Conservation (phyloP, 2,113 vertebrate genomes). For the Siphamia tubifer region DNA sequence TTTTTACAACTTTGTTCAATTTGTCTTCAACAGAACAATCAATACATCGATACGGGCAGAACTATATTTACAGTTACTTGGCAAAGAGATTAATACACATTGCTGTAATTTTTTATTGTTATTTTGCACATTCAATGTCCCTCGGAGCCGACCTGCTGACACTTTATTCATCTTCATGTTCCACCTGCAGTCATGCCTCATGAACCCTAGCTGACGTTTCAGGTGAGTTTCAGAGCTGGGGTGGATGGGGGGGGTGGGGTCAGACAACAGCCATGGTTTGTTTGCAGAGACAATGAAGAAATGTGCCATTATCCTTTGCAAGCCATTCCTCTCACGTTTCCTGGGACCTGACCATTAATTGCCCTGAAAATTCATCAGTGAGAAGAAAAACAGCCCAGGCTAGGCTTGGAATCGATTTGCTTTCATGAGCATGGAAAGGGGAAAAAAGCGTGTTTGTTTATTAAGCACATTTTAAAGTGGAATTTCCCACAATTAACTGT, state of each 20-base stretch:
- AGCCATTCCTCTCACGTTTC: conserved; percentile 56
- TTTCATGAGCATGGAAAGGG: neutral
- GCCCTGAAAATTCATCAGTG: conserved; percentile 10
- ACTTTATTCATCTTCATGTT: conserved; percentile 8
- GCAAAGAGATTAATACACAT: neutral
- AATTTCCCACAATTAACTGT: conserved; percentile 27
- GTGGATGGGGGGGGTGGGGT: neutral
- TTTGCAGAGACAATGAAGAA: conserved; percentile 61
- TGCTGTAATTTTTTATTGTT: neutral
- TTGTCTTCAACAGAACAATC: conserved; percentile 15
- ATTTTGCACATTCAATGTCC: conserved; percentile 10
- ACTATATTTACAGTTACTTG: conserved; percentile 3
- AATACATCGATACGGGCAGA: conserved; percentile 13
- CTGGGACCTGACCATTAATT: conserved; percentile 34
- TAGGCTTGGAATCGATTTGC: neutral
- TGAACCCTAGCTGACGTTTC: conserved; percentile 42
- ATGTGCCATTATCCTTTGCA: conserved; percentile 56
- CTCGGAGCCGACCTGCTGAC: neutral
- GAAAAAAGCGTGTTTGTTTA: neutral
- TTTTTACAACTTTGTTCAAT: neutral
- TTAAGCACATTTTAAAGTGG: conserved; percentile 12
- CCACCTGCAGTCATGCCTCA: conserved; percentile 33
- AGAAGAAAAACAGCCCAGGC: neutral
- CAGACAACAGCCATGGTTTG: conserved; percentile 23
- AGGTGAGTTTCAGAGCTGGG: conserved; percentile 31